phyloP scores from a whole-genome alignment of 1,140 invertebrate genomes.

The Philotrypesis tridentata region DNA sequence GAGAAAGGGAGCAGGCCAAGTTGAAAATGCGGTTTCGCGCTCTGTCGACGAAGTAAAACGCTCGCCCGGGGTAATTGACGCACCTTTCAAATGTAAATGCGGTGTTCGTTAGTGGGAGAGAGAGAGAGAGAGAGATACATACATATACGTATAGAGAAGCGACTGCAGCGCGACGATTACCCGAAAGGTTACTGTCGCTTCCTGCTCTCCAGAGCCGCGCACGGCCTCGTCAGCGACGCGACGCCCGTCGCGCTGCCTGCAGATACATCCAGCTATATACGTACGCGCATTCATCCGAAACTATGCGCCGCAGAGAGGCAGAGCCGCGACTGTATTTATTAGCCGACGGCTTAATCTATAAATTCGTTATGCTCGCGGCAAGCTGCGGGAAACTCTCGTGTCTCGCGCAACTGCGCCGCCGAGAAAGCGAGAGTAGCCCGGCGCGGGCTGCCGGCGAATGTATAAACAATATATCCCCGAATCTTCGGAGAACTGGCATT shows the following conservation, averaged over 20 bases:
- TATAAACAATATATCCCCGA: constrained; percentile 23
- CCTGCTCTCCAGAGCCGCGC: constrained; percentile 17
- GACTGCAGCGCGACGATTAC: constrained; percentile 48
- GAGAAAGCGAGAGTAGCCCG: not conserved
- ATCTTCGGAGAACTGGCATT: constrained; percentile 17
- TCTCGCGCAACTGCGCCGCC: not conserved
- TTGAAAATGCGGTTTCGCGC: constrained; percentile 52
- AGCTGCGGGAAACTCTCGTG: no score
- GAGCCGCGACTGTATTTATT: no score
- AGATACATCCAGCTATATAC: not conserved
- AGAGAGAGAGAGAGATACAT: no score
- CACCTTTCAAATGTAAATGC: constrained; percentile 69
- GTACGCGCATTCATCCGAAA: no score
- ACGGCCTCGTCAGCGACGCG: not conserved
- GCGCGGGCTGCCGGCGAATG: not conserved
- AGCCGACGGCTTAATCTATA: no score
- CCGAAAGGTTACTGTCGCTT: constrained; percentile 47
- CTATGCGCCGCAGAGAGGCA: no score
- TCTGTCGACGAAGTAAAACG: constrained; percentile 64
- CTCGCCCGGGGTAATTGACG: constrained; percentile 62
- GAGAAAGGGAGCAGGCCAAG: not conserved
- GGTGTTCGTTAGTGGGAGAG: no score
- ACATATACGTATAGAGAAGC: no score
- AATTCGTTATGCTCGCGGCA: not conserved
- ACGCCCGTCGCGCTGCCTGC: no score